These are phyloP conservation scores for Colletes latitarsis DNA, from an alignment of 1,140 invertebrate species.

Conservation along the genomic window DNA sequence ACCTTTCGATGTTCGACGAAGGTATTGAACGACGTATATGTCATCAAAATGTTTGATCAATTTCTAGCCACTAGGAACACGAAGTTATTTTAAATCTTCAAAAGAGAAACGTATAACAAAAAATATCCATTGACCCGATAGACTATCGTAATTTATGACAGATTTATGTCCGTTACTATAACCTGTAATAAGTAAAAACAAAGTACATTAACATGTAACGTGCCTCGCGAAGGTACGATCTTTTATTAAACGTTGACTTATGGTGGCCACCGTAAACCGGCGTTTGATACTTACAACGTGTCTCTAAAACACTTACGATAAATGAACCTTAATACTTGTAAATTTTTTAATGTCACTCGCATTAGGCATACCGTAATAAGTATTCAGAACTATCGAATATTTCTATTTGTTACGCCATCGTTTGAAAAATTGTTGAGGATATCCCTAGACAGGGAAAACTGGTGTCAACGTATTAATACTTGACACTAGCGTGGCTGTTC, in stretches of 20 bases:
- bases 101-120: neutral
- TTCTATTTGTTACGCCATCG: too few relatives aligned
- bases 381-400: too few relatives aligned
- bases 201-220: conserved; percentile 7
- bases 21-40: too few relatives aligned
- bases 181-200: neutral
- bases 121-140: neutral
- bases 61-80: neutral
- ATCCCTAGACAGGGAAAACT: too few relatives aligned
- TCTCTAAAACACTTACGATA: too few relatives aligned
- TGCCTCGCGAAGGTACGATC: neutral
- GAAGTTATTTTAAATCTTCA: neutral
- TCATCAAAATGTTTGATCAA: neutral
- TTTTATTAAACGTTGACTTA: neutral
- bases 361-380: too few relatives aligned
- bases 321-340: too few relatives aligned
- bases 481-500: neutral
- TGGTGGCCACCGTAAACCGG: too few relatives aligned
- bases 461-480: neutral
- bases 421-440: too few relatives aligned
- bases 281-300: too few relatives aligned
- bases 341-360: too few relatives aligned
- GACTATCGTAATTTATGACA: neutral
- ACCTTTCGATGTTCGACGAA: too few relatives aligned
- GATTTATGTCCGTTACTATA: neutral